Evolutionary conservation across 1,140 invertebrate genomes (phyloP), one percentile per base, ranked within the genome.

Genomic region (Tribolium madens): DNA sequence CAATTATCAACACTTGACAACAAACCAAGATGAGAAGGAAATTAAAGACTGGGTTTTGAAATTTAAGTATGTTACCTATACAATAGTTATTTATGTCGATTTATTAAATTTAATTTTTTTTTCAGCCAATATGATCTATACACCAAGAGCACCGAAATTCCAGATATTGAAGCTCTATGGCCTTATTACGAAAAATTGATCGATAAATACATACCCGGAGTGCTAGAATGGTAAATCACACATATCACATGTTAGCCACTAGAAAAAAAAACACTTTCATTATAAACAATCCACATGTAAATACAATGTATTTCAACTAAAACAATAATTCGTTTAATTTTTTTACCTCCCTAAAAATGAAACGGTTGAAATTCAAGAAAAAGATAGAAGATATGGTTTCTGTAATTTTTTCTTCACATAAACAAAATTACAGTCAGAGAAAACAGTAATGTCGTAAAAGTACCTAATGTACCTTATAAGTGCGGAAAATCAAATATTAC

Each of bases 41-140:
- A 97, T 93, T 86, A 88, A 94, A 12, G 87, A 92, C 78, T 96
- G 95, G 91, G 92, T 98, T 9, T 85, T 91, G 5, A 91, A 93
- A 83, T 98, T 98, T 86, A 98, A 98, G 95, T 96, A 87, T 53
- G 15, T 7, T 21, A 2, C 13, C 68, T 78, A 68, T 60, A 4
- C 46, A 9, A 2, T 36, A 1, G 6, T 1, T 36, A 36, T 1
- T 46, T n/a, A n/a, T 14, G 1, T 9, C 13, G 7, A n/a, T 31
- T 69, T n/a, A 50, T 76, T n/a, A 17, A 9, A 78, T 31, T 31
- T 31, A n/a, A 3, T 21, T 7, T 31, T 52, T 80, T 73, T 91
- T 91, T 6, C 86, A 97, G 96, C 84, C 93, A 96, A 89, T 98
- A 97, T 84, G 97, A 99, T 86, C 87, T 99, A 57, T 99, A 99